Evolutionary conservation across 2,113 vertebrate species (phyloP), one percentile per base, ranked within the genome.

Genomic region (Tenrec ecaudatus): DNA sequence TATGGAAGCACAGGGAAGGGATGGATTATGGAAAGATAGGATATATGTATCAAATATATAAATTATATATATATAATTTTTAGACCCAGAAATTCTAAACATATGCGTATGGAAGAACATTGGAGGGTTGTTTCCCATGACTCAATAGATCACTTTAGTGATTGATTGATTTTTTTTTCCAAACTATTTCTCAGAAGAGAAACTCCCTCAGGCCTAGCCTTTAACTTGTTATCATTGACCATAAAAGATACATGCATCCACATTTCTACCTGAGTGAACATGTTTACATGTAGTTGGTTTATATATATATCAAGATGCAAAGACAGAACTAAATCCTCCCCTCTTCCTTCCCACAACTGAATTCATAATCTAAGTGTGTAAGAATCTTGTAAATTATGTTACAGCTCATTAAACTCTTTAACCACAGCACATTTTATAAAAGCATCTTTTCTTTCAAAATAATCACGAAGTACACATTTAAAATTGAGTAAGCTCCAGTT

Each of bases 401-500:
- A 68, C 93, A 79, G 89, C 40, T 71, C 95, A 23, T 80, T 78
- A 92, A 88, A 96, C 92, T 27, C 96, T 96, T 84, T 94, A 96
- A 93, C 94, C 29, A 29, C 40, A 95, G 88, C 73, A 91, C 79
- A 85, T 89, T 95, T 95, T 87, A 19, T 89, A 83, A 95, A 95
- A 73, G 36, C 60, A 78, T 80, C 25, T 31, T 92, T 96, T 86
- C 23, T 33, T 91, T 96, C 79, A 95, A 95, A 95, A 93, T 96
- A 95, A 94, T 77, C 36, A 75, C 78, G 77, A 86, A 97, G 92
- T 69, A 88, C 36, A 89, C 85, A 25, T 95, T 84, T 27, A 84
- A 68, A 94, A 90, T 90, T 2, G 40, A 82, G 58, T 64, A 90
- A 17, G 64, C 95, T 73, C 82, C 23, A 76, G 2, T 0, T 92